phyloP scores from a whole-genome alignment of 2,113 vertebrate species.

The Onychostruthus taczanowskii region DNA sequence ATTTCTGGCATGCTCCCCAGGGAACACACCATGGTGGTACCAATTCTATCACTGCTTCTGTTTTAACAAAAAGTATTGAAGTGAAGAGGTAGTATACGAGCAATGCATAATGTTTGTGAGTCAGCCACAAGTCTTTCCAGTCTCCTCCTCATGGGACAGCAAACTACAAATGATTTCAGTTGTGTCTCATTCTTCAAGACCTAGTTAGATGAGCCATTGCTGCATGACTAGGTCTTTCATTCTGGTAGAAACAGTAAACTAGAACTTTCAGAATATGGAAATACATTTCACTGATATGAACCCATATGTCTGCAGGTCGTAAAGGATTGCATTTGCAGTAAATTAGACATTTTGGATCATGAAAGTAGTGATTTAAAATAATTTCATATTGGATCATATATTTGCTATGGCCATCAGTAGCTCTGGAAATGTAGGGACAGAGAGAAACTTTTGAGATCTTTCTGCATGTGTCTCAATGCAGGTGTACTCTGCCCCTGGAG shows the following conservation, averaged over 20 bases:
- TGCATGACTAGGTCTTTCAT: background rate
- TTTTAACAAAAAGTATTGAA: background rate
- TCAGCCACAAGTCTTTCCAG: background rate
- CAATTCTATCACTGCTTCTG: background rate
- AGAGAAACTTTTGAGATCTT: background rate
- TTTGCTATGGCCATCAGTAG: background rate
- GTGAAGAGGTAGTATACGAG: background rate
- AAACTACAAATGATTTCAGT: background rate
- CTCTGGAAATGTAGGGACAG: background rate
- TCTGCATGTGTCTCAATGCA: background rate
- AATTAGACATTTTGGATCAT: background rate
- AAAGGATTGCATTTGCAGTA: background rate
- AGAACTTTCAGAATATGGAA: background rate
- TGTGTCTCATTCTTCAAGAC: background rate
- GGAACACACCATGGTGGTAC: background rate
- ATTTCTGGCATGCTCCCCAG: rapidly evolving
- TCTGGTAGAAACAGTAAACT: background rate
- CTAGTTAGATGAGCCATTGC: background rate
- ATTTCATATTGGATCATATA: background rate
- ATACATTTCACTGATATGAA: background rate
- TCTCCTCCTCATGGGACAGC: rapidly evolving
- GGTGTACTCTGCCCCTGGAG: background rate
- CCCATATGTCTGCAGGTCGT: background rate
- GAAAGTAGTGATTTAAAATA: background rate
- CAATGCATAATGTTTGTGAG: background rate